Base-by-base conservation (phyloP, 2,888 invertebrate genomes). In the Drosophila villosipedis region DNA sequence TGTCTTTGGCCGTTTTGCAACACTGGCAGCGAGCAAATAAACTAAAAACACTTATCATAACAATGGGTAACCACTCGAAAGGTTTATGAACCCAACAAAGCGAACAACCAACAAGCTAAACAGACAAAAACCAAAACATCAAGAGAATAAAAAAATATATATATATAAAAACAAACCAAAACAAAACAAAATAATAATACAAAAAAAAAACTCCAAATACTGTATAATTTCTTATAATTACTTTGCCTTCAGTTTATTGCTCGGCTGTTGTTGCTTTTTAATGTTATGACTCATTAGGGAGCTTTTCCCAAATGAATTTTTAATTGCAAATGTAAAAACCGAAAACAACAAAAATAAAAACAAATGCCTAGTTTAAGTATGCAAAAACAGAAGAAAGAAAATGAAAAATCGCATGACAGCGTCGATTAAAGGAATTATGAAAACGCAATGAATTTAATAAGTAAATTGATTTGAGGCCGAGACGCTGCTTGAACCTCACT, bases 31-130 rank as follows among this genome's bases (percentile, higher is more conserved):
- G n/a, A 28, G 61, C 25, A 59, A 59, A 53, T 43, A 66, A 43
- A 59, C 53, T 41, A 33, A 60, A 60, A 35, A 43, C 53, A 54
- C 59, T 61, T 63, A 61, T 66, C 67, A 70, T 64, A 52, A 68
- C 73, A 84, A 81, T 83, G 80, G 67, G 62, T 54, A 83, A 71
- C 57, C 79, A 84, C 80, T 84, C 66, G 39, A 78, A 75, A 82
- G 79, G 83, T 82, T 84, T 68, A 64, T 64, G 83, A 84, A 84
- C 83, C 65, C n/a, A 14, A 60, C 25, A 50, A 25, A 31, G 19
- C 59, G 37, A 64, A 60, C 19, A n/a, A 31, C 39, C 25, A 47
- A 47, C 64, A 49, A 64, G 41, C 41, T 30, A 28, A 47, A 28
- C 66, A 73, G 49, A 25, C 47, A 47, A 25, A 60, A 50, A 25